phyloP scores from a whole-genome alignment of 2,888 invertebrate species.

The Monopis laevigella region DNA sequence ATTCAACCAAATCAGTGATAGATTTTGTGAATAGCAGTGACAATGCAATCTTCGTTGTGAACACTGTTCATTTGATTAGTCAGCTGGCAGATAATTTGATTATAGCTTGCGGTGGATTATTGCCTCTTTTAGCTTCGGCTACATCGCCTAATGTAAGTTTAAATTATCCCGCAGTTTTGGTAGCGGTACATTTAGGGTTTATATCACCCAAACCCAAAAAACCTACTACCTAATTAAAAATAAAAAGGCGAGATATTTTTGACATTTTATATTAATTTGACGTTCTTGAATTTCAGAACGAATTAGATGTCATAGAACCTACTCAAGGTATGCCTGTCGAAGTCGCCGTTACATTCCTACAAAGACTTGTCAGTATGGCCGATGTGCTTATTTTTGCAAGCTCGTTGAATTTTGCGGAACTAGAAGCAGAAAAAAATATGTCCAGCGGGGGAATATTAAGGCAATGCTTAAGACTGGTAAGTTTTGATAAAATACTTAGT shows the following conservation, averaged over 20 bases:
- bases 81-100: slow-evolving; percentile 99
- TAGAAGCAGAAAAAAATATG: slow-evolving; percentile 99
- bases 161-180: too few species aligned
- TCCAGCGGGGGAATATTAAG: slow-evolving; percentile 98
- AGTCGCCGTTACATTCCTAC: slow-evolving; percentile 97
- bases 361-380: slow-evolving; percentile 97
- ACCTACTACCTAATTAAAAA: not conserved
- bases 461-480: slow-evolving; percentile 93
- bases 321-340: slow-evolving; percentile 99
- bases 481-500: too few species aligned
- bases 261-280: not conserved
- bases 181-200: too few species aligned
- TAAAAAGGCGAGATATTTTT: not conserved
- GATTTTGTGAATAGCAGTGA: slow-evolving; percentile 99
- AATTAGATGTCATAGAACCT: slow-evolving; percentile 97
- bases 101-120: slow-evolving; percentile 96
- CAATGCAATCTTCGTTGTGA: slow-evolving; percentile 98
- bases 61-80: slow-evolving; percentile 98
- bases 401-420: slow-evolving; percentile 95
- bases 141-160: slow-evolving; percentile 96
- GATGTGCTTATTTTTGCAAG: slow-evolving; percentile 99
- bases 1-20: slow-evolving; percentile 95
- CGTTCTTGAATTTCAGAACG: slow-evolving; percentile 74
- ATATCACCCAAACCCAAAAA: not conserved
- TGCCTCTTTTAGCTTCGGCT: slow-evolving; percentile 96